Conservation (phyloP, 2,113 vertebrate species). For the Columbina picui region DNA sequence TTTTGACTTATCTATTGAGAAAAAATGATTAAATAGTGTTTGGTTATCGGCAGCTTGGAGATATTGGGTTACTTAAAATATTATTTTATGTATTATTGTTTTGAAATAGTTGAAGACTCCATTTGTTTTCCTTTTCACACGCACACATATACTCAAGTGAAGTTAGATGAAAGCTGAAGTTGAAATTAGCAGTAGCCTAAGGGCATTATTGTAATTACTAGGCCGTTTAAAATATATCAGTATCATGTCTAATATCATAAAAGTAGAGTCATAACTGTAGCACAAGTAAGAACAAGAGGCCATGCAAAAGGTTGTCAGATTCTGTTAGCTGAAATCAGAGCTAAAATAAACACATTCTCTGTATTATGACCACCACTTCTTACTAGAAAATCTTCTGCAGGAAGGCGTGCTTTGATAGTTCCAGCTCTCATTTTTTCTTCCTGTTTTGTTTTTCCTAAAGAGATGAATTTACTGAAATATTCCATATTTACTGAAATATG, state of each 20-base stretch:
- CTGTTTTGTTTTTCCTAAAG: not conserved
- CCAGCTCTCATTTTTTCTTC: not conserved
- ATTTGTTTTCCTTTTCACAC: not conserved
- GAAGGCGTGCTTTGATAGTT: not conserved
- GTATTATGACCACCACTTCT: not conserved
- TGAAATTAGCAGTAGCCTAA: slow-evolving; percentile 36
- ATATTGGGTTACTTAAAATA: not conserved
- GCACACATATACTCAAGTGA: not conserved
- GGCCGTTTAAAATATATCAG: slow-evolving; percentile 46
- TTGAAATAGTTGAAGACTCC: not conserved
- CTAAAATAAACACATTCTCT: not conserved
- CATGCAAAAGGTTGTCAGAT: slow-evolving; percentile 52
- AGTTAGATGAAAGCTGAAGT: slow-evolving; percentile 19
- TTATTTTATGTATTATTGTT: not conserved
- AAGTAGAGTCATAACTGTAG: slow-evolving; percentile 8
- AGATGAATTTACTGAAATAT: not conserved
- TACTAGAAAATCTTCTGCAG: not conserved
- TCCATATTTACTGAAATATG: not conserved
- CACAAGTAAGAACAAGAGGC: slow-evolving; percentile 30
- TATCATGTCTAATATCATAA: slow-evolving; percentile 61
- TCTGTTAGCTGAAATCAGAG: slow-evolving; percentile 37
- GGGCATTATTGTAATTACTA: slow-evolving; percentile 49
- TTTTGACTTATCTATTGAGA: not conserved
- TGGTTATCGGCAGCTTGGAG: not conserved
- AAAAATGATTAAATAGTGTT: not conserved